Conservation (phyloP, 2,888 invertebrate genomes). For the Philonicus albiceps region DNA sequence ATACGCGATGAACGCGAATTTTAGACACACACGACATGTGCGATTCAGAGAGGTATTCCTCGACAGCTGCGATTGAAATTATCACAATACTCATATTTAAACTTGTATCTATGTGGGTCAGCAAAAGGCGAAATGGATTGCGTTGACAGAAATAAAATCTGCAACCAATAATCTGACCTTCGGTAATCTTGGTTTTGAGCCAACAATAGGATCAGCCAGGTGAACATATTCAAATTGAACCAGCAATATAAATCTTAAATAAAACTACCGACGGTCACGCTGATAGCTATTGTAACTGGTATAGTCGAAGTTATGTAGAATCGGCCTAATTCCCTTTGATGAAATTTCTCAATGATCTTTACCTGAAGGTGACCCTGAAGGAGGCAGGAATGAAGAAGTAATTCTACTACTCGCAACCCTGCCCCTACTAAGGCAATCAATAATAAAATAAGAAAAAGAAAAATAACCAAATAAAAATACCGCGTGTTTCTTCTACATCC, state of each 20-base stretch:
- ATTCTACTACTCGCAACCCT: not conserved
- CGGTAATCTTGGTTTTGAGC: not conserved
- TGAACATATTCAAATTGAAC: constrained; percentile 14
- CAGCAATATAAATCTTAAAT: not conserved
- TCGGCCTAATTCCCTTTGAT: constrained; percentile 18
- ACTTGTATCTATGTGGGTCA: constrained; percentile 21
- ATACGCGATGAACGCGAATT: not conserved
- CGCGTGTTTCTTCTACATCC: not conserved
- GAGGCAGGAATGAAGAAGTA: not conserved
- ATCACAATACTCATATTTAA: not conserved
- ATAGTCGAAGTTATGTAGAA: not conserved
- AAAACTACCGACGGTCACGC: not conserved
- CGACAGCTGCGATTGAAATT: not conserved
- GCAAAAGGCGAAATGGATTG: constrained; percentile 26
- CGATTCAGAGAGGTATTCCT: not conserved
- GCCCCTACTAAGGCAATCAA: not conserved
- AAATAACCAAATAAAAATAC: not conserved
- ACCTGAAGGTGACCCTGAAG: not conserved
- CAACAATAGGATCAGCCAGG: not conserved
- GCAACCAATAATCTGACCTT: constrained; percentile 1
- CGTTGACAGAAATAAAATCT: constrained; percentile 34
- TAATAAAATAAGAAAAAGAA: not conserved
- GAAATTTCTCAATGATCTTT: constrained; percentile 1
- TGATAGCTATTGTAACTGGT: not conserved
- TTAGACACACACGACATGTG: not conserved